Base-by-base conservation (phyloP, 2,888 invertebrate genomes). In the Nomada flava region DNA sequence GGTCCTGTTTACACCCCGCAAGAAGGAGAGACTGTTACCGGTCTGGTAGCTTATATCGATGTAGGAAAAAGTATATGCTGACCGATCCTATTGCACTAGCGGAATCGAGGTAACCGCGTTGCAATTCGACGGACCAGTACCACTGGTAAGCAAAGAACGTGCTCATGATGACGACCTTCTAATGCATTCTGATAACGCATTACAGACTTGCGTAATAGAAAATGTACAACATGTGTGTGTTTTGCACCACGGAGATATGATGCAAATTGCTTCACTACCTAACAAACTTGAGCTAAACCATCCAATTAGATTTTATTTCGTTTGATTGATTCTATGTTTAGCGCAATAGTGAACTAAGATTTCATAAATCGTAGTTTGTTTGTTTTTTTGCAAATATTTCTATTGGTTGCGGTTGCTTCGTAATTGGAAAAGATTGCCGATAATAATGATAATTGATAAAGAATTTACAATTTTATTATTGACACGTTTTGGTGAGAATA, bases 31-130 rank as follows among this genome's bases (percentile, higher is more conserved):
- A 84, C 76, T 78, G 76, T 86, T 65, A 78, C 84, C 79, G 83
- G 82, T 88, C 77, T 78, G 76, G 80, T 76, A 74, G 72, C 84
- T 84, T 85, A 81, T 73, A 81, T 81, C 74, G 84, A 84, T 77
- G 74, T 74, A 80, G 80, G 80, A 84, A 84, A 84, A 84, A 84
- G 84, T 81, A 50, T 59, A 70, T 70, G 77, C 64, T 77, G 47
- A 63, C 76, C 84, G 84, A 84, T 84, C 68, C 81, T 84, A 84
- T 84, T 84, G 80, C 84, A 74, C 73, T 67, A 71, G 67, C 71
- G 53, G 76, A 80, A 80, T 80, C 76, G 76, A 80, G 69, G 71
- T 82, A 82, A 82, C 76, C 82, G 52, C 63, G 47, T 29, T 82
- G 72, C 82, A 76, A 82, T 82, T 76, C 76, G 82, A 73, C 23